Conservation (phyloP, 2,797 vertebrate species). For the Urophycis tenuis region DNA sequence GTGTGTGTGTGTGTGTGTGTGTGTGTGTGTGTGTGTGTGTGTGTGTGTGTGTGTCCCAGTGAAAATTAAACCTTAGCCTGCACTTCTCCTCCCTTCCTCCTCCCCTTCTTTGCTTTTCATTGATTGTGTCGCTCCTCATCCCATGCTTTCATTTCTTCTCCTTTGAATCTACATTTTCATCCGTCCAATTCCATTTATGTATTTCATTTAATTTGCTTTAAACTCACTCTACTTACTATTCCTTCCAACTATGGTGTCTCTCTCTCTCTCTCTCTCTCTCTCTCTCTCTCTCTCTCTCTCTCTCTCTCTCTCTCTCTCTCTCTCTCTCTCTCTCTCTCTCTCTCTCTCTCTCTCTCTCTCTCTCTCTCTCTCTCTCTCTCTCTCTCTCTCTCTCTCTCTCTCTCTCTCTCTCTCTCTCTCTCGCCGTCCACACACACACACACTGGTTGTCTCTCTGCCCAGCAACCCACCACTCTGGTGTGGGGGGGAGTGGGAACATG, state of each 20-base stretch:
- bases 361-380: background rate
- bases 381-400: background rate
- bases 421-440: background rate
- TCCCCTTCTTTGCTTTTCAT: background rate
- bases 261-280: background rate
- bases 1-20: slow-evolving; percentile 17
- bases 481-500: background rate
- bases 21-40: slow-evolving; percentile 20
- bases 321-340: no score
- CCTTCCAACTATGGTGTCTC: background rate
- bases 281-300: background rate
- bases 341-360: background rate
- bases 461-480: slow-evolving; percentile 19
- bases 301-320: background rate
- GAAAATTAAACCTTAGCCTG: slow-evolving; percentile 33
- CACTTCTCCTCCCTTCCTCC: background rate
- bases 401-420: no score
- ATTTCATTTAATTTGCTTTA: background rate
- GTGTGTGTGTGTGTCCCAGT: slow-evolving; percentile 13
- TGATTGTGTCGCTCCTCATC: slow-evolving; percentile 4
- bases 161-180: slow-evolving; percentile 14
- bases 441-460: slow-evolving; percentile 10
- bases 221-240: background rate
- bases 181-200: background rate
- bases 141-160: slow-evolving; percentile 9